Conservation (phyloP, 2,888 invertebrate genomes). For the Coelogynopora nodosa region DNA sequence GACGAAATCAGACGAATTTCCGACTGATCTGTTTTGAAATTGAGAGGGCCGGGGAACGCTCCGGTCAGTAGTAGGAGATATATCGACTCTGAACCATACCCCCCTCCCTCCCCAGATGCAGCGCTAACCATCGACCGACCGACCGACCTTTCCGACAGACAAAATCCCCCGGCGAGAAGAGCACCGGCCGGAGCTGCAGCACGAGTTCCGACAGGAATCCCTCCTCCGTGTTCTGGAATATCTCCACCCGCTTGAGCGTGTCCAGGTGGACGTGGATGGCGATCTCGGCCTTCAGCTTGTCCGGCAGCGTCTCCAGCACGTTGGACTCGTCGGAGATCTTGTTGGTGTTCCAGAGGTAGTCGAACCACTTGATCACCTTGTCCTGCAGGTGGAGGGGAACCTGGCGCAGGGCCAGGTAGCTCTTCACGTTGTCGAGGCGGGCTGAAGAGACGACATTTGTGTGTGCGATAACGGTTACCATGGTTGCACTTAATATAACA, state of each 20-base stretch:
- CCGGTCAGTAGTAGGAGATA: too few species aligned
- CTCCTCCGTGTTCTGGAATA: slow-evolving; percentile 97
- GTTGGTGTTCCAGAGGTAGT: slow-evolving; percentile 96
- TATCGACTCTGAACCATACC: too few species aligned
- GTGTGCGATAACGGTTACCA: too few species aligned
- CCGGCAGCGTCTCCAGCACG: slow-evolving; percentile 63
- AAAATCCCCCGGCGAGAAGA: slow-evolving; percentile 96
- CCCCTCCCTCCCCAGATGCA: too few species aligned
- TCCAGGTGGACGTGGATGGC: slow-evolving; percentile 98
- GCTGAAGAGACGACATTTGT: too few species aligned
- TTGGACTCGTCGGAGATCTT: slow-evolving; percentile 89
- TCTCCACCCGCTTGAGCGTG: slow-evolving; percentile 84
- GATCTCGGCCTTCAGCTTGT: slow-evolving; percentile 95
- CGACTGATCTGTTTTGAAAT: too few species aligned
- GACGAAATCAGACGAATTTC: too few species aligned
- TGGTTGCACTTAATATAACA: too few species aligned
- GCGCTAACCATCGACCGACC: too few species aligned
- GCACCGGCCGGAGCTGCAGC: slow-evolving; percentile 83
- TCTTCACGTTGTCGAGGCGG: slow-evolving; percentile 94
- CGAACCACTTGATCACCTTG: slow-evolving; percentile 98
- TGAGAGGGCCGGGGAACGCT: too few species aligned
- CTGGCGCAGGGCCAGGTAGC: slow-evolving; percentile 92
- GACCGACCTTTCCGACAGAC: slow-evolving; percentile 99
- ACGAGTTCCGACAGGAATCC: slow-evolving; percentile 96
- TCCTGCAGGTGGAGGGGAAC: slow-evolving; percentile 91